Evolutionary conservation across 2,113 vertebrate genomes (phyloP).

Genomic region (Oreochromis tanganicae): DNA sequence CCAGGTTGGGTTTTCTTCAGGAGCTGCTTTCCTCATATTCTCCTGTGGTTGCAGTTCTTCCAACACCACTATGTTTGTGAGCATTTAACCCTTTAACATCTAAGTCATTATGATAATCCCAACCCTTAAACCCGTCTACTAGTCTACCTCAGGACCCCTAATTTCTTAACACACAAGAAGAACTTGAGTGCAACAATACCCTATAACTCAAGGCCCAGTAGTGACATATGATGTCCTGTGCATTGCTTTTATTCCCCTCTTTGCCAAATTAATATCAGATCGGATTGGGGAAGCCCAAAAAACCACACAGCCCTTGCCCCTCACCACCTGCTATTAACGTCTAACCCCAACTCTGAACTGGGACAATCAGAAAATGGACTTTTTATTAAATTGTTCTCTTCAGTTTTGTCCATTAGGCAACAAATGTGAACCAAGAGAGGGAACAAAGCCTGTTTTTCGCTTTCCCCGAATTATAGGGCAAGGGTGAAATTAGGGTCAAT

Average conservation of each 20-base stretch:
- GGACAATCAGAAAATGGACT: background rate
- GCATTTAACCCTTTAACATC: background rate
- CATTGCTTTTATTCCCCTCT: background rate
- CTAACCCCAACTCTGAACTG: background rate
- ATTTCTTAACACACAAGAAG: background rate
- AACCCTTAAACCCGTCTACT: background rate
- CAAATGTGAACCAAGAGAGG: background rate
- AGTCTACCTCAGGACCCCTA: background rate
- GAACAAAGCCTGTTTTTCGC: background rate
- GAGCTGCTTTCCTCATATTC: background rate
- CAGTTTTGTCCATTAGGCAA: background rate
- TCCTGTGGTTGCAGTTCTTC: background rate
- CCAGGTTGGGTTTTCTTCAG: background rate
- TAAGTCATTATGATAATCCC: background rate
- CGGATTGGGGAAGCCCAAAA: accelerated
- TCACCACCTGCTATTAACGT: background rate
- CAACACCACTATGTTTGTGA: background rate
- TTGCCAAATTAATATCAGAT: background rate
- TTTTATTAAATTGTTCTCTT: background rate
- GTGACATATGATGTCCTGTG: background rate
- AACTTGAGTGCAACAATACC: background rate
- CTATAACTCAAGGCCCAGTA: background rate
- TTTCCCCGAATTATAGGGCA: accelerated
- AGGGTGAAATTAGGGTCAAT: background rate
- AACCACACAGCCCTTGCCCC: background rate